These are phyloP conservation scores for Smittia aterrima DNA, from an alignment of 2,888 invertebrate species.

Conservation along the genomic window DNA sequence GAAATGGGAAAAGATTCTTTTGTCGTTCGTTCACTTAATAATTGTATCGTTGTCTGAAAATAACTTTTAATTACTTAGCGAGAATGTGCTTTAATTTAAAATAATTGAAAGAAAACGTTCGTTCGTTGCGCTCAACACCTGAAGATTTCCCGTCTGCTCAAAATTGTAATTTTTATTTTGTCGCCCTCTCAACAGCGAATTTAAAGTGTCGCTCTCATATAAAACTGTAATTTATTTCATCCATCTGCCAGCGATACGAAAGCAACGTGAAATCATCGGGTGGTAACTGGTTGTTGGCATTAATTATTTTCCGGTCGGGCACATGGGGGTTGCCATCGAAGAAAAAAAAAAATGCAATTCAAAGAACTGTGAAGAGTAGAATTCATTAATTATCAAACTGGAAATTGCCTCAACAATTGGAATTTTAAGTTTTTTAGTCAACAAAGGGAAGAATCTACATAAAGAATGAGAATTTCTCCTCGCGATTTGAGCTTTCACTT, in stretches of 20 bases:
- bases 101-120: background rate
- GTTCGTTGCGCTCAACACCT: constrained; percentile 4
- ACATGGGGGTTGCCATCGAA: constrained; percentile 11
- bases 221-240: constrained; percentile 25
- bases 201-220: background rate
- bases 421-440: background rate
- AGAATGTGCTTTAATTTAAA: background rate
- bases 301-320: constrained; percentile 38
- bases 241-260: background rate
- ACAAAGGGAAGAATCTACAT: background rate
- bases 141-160: background rate
- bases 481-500: background rate
- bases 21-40: background rate
- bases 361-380: background rate
- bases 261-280: constrained; percentile 22
- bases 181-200: background rate
- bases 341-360: constrained; percentile 29
- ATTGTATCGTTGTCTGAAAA: background rate
- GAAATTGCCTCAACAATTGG: constrained; percentile 31
- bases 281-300: constrained; percentile 29
- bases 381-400: constrained; percentile 32
- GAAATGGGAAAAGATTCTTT: background rate
- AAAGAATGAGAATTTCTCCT: background rate
- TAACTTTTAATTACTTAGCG: background rate
- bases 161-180: too few relatives aligned